Conservation (phyloP, 2,888 invertebrate species). For the Ecliptopera silaceata region DNA sequence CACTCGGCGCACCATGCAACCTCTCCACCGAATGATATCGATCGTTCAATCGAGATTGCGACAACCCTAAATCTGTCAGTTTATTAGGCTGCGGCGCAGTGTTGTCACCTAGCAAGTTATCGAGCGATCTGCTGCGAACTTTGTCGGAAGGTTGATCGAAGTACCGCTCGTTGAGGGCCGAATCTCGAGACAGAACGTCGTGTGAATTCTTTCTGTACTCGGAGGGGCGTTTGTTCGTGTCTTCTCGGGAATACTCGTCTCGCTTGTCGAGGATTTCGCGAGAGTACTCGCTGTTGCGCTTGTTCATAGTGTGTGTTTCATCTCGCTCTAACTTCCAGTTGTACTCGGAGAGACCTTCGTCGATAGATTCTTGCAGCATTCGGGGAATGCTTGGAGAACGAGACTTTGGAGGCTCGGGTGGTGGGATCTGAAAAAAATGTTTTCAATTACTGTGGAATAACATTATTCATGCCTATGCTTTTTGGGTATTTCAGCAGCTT, state of each 20-base stretch:
- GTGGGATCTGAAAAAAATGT: slow-evolving; percentile 77
- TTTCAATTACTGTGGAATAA: not conserved
- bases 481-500: no score
- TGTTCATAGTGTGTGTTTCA: slow-evolving; percentile 36
- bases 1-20: slow-evolving; percentile 85
- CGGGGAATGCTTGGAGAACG: slow-evolving; percentile 76
- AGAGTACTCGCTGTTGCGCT: slow-evolving; percentile 24
- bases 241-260: slow-evolving; percentile 26
- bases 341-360: slow-evolving; percentile 70
- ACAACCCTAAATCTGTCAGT: slow-evolving; percentile 89
- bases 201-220: slow-evolving; percentile 87
- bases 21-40: slow-evolving; percentile 94
- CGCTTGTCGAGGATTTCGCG: slow-evolving; percentile 14
- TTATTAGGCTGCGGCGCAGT: slow-evolving; percentile 84
- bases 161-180: slow-evolving; percentile 94
- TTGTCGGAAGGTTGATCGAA: slow-evolving; percentile 89
- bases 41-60: slow-evolving; percentile 93
- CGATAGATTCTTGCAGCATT: slow-evolving; percentile 72
- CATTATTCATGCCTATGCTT: no score
- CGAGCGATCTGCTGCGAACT: slow-evolving; percentile 89
- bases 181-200: slow-evolving; percentile 90
- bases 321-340: slow-evolving; percentile 74
- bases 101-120: slow-evolving; percentile 90
- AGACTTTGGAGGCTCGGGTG: slow-evolving; percentile 86
- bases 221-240: slow-evolving; percentile 41